Evolutionary conservation across 2,888 invertebrate genomes (phyloP).

Genomic region (Nycteola revayana): DNA sequence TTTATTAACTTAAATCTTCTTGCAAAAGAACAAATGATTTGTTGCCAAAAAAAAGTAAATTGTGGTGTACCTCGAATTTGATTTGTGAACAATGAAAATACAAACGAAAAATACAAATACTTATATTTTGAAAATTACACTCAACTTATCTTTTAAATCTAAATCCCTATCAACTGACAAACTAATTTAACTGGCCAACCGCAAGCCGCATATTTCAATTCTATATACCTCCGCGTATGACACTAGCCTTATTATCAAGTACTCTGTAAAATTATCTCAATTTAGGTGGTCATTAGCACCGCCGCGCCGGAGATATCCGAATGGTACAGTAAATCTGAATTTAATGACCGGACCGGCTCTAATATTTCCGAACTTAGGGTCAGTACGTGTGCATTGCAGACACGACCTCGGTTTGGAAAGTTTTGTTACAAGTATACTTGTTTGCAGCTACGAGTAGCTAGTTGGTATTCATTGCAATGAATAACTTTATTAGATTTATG

Average conservation of each 20-base stretch:
- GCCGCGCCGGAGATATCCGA: slow-evolving; percentile 80
- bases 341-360: slow-evolving; percentile 71
- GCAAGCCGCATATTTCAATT: slow-evolving; percentile 17
- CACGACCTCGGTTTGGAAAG: too few species aligned
- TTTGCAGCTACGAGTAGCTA: slow-evolving; percentile 7
- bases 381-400: slow-evolving; percentile 20
- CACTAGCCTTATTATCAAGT: slow-evolving; percentile 58
- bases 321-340: slow-evolving; percentile 77
- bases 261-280: slow-evolving; percentile 79
- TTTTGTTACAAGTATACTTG: slow-evolving; percentile 22
- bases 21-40: too few species aligned
- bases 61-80: too few species aligned
- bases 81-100: too few species aligned
- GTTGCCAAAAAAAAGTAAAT: too few species aligned
- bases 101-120: too few species aligned
- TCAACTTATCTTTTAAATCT: too few species aligned
- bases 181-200: not conserved
- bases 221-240: slow-evolving; percentile 27
- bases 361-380: slow-evolving; percentile 68
- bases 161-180: too few species aligned
- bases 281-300: slow-evolving; percentile 81
- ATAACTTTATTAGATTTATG: too few species aligned
- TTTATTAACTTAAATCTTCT: too few species aligned
- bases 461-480: too few species aligned
- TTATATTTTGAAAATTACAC: too few species aligned